Conservation (phyloP, 2,113 vertebrate genomes). For the Corythornis cristatus region DNA sequence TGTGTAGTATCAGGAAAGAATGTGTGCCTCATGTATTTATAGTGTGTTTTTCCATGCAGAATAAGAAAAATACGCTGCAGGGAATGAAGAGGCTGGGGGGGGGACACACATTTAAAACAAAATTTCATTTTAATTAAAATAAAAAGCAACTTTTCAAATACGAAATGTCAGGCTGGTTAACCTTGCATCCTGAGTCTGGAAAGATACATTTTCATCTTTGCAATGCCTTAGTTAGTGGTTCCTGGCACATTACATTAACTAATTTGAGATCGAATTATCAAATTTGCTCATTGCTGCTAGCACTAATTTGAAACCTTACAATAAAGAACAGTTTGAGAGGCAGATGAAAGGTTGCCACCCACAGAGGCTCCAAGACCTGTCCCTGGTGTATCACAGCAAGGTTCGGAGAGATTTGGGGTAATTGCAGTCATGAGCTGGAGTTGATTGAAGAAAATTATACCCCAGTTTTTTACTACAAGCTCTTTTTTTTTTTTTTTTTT, state of each 20-base stretch:
- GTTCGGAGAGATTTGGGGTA: constrained; percentile 86
- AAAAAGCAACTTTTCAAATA: constrained; percentile 39
- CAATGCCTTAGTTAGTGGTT: constrained; percentile 77
- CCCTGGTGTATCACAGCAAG: constrained; percentile 78
- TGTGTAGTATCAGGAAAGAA: not conserved
- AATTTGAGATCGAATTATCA: constrained; percentile 90
- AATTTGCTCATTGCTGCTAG: constrained; percentile 90
- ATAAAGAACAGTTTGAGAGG: constrained; percentile 83
- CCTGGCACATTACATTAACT: constrained; percentile 83
- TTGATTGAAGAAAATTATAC: constrained; percentile 97
- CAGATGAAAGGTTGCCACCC: constrained; percentile 84
- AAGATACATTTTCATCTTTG: constrained; percentile 76
- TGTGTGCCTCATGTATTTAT: not conserved
- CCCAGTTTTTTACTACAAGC: constrained; percentile 75
- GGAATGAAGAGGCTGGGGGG: no score
- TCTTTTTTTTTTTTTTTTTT: not conserved
- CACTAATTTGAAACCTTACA: constrained; percentile 86
- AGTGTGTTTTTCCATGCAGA: not conserved
- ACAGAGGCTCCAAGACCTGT: constrained; percentile 77
- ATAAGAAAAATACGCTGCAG: not conserved
- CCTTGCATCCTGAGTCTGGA: constrained; percentile 60
- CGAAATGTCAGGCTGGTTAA: constrained; percentile 73
- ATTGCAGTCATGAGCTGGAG: constrained; percentile 91
- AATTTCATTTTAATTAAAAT: constrained; percentile 61
- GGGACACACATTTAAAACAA: not conserved